These are phyloP conservation scores for Plusia festucae DNA, from an alignment of 2,888 invertebrate species.

Conservation along the genomic window DNA sequence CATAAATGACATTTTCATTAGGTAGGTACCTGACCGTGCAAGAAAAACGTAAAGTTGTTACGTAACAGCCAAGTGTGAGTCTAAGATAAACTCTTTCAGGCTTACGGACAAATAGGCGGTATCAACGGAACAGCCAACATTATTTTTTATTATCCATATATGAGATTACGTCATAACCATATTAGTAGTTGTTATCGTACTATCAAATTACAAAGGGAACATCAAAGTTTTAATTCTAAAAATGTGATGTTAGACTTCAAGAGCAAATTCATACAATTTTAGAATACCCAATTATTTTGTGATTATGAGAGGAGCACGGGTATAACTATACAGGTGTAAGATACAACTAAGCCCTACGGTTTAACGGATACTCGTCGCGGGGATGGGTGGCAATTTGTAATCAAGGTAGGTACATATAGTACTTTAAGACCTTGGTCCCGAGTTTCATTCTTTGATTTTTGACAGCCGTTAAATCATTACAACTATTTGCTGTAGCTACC, in stretches of 20 bases:
- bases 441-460: too few relatives aligned
- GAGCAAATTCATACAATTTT: background rate
- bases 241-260: background rate
- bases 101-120: background rate
- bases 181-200: background rate
- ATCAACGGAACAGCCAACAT: background rate
- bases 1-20: background rate
- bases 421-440: too few relatives aligned
- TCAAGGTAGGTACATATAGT: too few relatives aligned
- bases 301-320: too few relatives aligned
- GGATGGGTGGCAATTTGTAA: too few relatives aligned
- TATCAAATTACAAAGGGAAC: constrained; percentile 3
- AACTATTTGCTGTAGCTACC: too few relatives aligned
- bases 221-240: background rate
- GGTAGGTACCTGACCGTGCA: background rate
- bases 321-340: too few relatives aligned
- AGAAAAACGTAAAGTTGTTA: background rate
- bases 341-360: too few relatives aligned
- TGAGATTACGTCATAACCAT: background rate
- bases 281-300: too few relatives aligned
- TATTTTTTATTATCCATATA: constrained; percentile 3
- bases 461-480: too few relatives aligned
- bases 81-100: background rate
- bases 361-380: too few relatives aligned
- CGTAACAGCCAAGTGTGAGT: background rate